Evolutionary conservation across 23 tunicate genomes (phyloP), one percentile per base, ranked within the genome.

Genomic region (Styela clava): DNA sequence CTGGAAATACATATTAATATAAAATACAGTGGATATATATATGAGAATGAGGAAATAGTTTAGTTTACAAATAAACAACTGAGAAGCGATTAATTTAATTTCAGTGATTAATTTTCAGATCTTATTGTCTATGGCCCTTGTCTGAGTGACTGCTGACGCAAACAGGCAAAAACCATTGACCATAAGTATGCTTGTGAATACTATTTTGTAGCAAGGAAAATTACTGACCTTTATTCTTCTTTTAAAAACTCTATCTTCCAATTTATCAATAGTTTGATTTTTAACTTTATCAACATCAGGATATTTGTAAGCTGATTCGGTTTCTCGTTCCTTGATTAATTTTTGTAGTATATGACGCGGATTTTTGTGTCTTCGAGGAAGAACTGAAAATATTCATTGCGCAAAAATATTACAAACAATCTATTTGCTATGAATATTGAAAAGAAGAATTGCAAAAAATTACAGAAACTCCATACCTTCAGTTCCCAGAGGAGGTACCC

Each of bases 271-370:
- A 2, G 3, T 36, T 63, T 37, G 64, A 29, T 52, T 74, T 35
- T 27, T 3, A 70, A 74, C 28, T 68, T 29, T 30, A n/a, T 74
- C 52, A 29, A 1, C 56, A 52, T 73, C 62, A 1, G 93, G 87
- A 16, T 84, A 84, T 20, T 52, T 63, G 35, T 88, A 88, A 33
- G 71, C 86, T 1, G 93, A 80, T 35, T 88, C 70, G 65, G 18
- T 61, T 23, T 23, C 16, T 37, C 93, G 81, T 24, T 82, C 71
- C 31, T 78, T 61, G 24, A 1, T 35, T 35, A 67, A 69, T n/a
- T n/a, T n/a, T 82, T 52, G 20, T 19, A 16, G 20, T 56, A 56
- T 56, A 18, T 18, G 20, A 20, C 20, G 20, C 63, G 20, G 63
- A 20, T 56, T 18, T 20, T 56, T 18, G 20, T 56, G 20, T 56